Conservation (phyloP, 2,888 invertebrate genomes). For the Iselma pallidipennis region DNA sequence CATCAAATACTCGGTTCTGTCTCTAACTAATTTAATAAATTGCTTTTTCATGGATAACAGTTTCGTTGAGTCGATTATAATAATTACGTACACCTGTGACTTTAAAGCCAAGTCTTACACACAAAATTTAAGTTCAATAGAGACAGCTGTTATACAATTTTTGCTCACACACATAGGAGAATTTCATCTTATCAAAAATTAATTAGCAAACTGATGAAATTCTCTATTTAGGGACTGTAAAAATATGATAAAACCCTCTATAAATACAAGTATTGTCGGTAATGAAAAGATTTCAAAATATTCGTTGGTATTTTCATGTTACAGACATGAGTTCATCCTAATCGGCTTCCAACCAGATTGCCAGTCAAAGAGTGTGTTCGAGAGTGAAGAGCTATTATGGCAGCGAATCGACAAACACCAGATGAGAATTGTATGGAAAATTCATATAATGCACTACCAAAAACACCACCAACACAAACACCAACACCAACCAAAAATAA, state of each 20-base stretch:
- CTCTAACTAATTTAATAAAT: constrained; percentile 11
- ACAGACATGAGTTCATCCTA: constrained; percentile 27
- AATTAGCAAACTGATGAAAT: neutral
- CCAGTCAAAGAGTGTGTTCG: neutral
- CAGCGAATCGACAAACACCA: constrained; percentile 38
- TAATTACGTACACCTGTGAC: constrained; percentile 17
- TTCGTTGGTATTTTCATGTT: neutral
- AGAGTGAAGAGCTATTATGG: constrained; percentile 29
- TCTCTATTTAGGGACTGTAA: neutral
- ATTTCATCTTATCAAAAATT: neutral
- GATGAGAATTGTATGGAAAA: constrained; percentile 40
- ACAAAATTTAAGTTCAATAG: neutral
- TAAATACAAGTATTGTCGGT: too few species aligned
- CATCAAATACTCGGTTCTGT: neutral
- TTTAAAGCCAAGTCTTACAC: neutral
- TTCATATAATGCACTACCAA: constrained; percentile 20
- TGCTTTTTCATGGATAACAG: constrained; percentile 14
- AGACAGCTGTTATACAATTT: neutral
- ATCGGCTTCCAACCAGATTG: constrained; percentile 8
- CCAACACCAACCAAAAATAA: constrained; percentile 29
- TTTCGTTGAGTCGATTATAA: constrained; percentile 16
- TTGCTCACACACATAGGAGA: neutral
- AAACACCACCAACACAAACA: constrained; percentile 30
- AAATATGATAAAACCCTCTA: neutral
- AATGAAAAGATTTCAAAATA: too few species aligned